Evolutionary conservation across 2,113 vertebrate genomes (phyloP), one percentile per base, ranked within the genome.

Genomic region (Desmodus rotundus): DNA sequence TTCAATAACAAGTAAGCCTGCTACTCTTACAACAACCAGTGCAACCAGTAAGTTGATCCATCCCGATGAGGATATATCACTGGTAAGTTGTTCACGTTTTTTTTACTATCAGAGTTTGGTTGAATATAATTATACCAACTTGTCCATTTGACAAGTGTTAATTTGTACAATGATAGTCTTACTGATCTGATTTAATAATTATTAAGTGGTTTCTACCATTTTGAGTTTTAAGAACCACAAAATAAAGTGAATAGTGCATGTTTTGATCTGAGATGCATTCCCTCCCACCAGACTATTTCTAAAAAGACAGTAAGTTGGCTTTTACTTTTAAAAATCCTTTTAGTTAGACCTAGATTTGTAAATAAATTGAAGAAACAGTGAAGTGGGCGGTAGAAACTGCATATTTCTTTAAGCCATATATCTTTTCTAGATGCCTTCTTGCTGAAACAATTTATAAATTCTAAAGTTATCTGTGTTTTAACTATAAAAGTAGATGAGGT

Each of bases 31-130:
- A 92, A 99, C 99, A 96, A 99, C 99, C 98, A 99, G 99, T 99
- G 99, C 99, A 99, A 99, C 99, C 99, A 99, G 99, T 99, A 99
- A 99, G 99, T 99, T 99, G 99, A 99, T 99, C 99, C 99, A 99
- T 98, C 99, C 99, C 99, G 99, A 99, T 99, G 99, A 99, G 99
- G 99, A 99, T 99, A 99, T 99, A 99, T 99, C 99, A 95, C 99
- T 99, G 99, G 99, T 99, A 99, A 99, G 99, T 99, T 94, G 22
- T 96, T 95, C 45, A 12, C 4, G 54, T 10, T 61, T 77, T 77
- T 88, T 95, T 95, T 61, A 65, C 22, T 83, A 63, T 58, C 61
- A 86, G 47, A 58, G 12, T 82, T 93, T 92, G n/a, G n/a, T 89
- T 67, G 45, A 87, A 84, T 74, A 47, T 17, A 2, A 0, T 80